A percentile compares a stretch with the other conserved stretches of the same genome.
phyloP scores from a whole-genome alignment of 2,797 vertebrate species.

The Loris lydekkerianus region DNA sequence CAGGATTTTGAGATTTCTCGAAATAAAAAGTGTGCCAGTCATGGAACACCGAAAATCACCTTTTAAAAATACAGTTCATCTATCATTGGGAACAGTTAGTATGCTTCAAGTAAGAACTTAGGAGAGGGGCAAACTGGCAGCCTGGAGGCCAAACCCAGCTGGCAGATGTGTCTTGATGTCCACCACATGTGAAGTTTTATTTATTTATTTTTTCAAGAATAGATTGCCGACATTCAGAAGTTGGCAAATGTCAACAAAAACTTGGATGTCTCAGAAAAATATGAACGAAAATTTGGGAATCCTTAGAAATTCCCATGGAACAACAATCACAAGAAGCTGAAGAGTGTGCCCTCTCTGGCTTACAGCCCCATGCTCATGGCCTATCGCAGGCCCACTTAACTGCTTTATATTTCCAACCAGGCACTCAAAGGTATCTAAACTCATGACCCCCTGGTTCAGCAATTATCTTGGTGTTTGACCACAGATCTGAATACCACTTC shows the following conservation, averaged over 20 bases:
- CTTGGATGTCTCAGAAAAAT: background rate
- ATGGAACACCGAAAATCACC: constrained; percentile 29
- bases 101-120: constrained; percentile 15
- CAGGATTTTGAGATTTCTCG: background rate
- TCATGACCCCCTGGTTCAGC: background rate
- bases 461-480: constrained; percentile 12
- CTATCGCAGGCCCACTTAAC: background rate
- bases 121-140: background rate
- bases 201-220: background rate
- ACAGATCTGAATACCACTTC: background rate
- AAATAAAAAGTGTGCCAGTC: background rate
- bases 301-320: background rate
- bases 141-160: background rate
- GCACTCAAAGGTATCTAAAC: background rate
- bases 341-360: background rate
- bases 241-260: constrained; percentile 17
- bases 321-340: background rate
- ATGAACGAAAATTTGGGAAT: background rate
- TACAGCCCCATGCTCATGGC: background rate
- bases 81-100: constrained; percentile 18
- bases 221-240: constrained; percentile 11
- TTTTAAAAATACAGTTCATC: constrained; percentile 44
- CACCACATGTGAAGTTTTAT: background rate
- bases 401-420: background rate
- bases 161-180: background rate